Evolutionary conservation across 2,888 invertebrate genomes (phyloP).

Genomic region (Callinectes sapidus): DNA sequence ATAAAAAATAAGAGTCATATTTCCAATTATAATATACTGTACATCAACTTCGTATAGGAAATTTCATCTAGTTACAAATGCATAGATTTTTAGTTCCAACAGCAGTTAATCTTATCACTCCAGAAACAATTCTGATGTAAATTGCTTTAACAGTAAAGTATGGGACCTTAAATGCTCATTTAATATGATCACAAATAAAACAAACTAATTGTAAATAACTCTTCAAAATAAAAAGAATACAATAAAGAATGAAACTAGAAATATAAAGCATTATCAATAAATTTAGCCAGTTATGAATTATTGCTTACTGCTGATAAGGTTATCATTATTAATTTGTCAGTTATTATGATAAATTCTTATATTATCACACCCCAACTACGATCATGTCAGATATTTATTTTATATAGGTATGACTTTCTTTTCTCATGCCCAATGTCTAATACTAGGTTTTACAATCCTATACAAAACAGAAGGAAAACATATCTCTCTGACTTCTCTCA

Average conservation of each 20-base stretch:
- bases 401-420: too few species aligned
- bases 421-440: too few species aligned
- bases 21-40: background rate
- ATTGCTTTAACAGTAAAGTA: background rate
- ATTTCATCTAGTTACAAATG: background rate
- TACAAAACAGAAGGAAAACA: background rate
- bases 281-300: too few species aligned
- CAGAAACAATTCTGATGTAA: background rate
- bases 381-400: too few species aligned
- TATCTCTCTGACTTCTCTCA: background rate
- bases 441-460: background rate
- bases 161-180: background rate
- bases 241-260: background rate
- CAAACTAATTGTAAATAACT: background rate
- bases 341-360: too few species aligned
- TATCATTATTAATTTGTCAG: too few species aligned
- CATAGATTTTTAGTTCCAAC: background rate
- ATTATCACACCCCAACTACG: too few species aligned
- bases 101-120: background rate
- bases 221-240: background rate
- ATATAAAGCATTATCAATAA: too few species aligned
- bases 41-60: background rate
- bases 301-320: too few species aligned
- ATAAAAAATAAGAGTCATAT: background rate
- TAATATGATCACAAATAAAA: background rate